Percentiles rank a stretch among this genome's conserved stretches.
Conservation (phyloP, 2,888 invertebrate genomes). For the Drosophila mettleri region DNA sequence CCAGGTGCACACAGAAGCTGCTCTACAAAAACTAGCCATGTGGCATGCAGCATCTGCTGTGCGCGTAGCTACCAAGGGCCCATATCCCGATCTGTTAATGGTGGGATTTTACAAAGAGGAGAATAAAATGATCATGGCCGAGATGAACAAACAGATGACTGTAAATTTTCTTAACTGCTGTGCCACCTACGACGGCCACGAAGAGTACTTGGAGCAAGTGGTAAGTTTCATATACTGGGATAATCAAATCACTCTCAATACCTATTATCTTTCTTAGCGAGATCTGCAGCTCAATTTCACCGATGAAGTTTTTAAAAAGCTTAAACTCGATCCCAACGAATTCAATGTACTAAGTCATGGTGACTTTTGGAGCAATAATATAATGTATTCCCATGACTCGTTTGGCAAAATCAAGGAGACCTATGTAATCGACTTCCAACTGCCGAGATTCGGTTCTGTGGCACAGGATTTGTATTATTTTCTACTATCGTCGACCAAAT, state of each 20-base stretch:
- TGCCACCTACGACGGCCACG: conserved; percentile 43
- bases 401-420: conserved; percentile 67
- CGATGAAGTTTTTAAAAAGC: conserved; percentile 49
- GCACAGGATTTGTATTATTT: conserved; percentile 80
- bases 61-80: conserved; percentile 55
- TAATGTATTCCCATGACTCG: conserved; percentile 77
- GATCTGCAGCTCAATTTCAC: conserved; percentile 29
- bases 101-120: conserved; percentile 40
- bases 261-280: conserved; percentile 29
- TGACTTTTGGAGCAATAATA: conserved; percentile 78
- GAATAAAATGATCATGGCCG: conserved; percentile 25
- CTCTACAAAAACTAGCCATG: conserved; percentile 71
- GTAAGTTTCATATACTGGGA: conserved; percentile 47
- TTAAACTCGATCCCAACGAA: conserved; percentile 45
- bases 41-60: conserved; percentile 81
- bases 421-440: conserved; percentile 79
- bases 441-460: conserved; percentile 73
- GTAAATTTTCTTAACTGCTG: conserved; percentile 41
- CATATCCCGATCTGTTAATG: conserved; percentile 40
- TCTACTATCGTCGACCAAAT: conserved; percentile 76
- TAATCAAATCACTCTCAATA: no score
- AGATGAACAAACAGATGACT: conserved; percentile 28
- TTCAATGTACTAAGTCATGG: conserved; percentile 80
- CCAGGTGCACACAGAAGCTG: conserved; percentile 66
- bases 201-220: conserved; percentile 61